Evolutionary conservation across 2,888 invertebrate species (phyloP).

Genomic region (Drosophila ustulata): DNA sequence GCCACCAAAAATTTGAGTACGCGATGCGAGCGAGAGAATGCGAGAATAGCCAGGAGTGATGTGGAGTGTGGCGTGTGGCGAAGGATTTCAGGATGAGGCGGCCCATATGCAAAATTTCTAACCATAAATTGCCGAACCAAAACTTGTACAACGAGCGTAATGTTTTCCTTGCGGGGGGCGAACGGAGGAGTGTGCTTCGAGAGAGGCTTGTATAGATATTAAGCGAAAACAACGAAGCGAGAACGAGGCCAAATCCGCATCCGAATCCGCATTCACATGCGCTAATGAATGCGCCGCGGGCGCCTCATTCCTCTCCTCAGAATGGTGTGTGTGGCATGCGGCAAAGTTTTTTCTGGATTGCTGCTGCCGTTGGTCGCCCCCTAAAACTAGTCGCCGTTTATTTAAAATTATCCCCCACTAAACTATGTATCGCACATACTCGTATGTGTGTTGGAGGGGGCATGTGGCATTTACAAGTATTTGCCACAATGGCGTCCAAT

Average conservation of each 20-base stretch:
- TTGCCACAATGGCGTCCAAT: slow-evolving; percentile 72
- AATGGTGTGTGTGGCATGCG: slow-evolving; percentile 1
- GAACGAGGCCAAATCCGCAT: slow-evolving; percentile 61
- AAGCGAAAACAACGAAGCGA: slow-evolving; percentile 55
- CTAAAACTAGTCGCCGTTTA: slow-evolving; percentile 64
- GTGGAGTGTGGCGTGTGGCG: background rate
- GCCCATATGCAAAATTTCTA: slow-evolving; percentile 75
- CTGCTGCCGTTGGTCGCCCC: slow-evolving; percentile 57
- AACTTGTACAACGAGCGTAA: slow-evolving; percentile 61
- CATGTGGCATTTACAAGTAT: slow-evolving; percentile 48
- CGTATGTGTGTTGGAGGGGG: slow-evolving; percentile 4
- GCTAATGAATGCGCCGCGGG: slow-evolving; percentile 69
- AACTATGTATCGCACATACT: too few relatives aligned
- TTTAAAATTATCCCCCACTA: slow-evolving; percentile 51
- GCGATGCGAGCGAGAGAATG: slow-evolving; percentile 13
- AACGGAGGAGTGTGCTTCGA: background rate
- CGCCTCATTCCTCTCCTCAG: background rate
- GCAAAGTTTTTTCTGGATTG: slow-evolving; percentile 58
- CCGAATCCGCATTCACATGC: slow-evolving; percentile 52
- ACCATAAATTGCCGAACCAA: slow-evolving; percentile 78
- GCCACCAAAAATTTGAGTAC: slow-evolving; percentile 67
- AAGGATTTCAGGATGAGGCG: slow-evolving; percentile 24
- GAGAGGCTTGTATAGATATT: slow-evolving; percentile 33
- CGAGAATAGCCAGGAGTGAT: background rate
- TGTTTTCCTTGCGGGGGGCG: slow-evolving; percentile 27